phyloP scores from a whole-genome alignment of 2,797 vertebrate genomes.

The Malacoraja senta region DNA sequence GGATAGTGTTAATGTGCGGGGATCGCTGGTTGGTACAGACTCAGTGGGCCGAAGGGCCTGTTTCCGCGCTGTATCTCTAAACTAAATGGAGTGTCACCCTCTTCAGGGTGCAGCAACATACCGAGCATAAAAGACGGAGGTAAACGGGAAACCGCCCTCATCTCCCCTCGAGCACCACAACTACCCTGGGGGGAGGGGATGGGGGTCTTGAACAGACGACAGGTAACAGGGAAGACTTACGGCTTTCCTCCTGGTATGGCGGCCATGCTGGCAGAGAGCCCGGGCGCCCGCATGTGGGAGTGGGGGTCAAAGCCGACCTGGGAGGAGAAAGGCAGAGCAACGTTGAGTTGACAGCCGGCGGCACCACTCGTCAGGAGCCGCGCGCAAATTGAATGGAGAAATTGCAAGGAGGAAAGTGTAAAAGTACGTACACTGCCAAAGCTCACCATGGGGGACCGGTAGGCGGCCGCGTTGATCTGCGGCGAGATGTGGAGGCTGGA shows the following conservation, averaged over 20 bases:
- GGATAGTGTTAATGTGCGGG: no score
- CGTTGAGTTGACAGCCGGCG: not conserved
- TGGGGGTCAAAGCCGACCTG: constrained; percentile 91
- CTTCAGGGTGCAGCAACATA: no score
- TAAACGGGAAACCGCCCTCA: no score
- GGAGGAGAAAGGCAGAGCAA: not conserved
- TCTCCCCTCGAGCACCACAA: no score
- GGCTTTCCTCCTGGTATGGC: constrained; percentile 92
- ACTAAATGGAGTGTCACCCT: no score
- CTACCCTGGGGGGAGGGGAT: not conserved
- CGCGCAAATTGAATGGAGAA: not conserved
- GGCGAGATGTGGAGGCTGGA: constrained; percentile 83
- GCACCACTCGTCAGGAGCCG: not conserved
- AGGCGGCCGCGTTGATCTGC: constrained; percentile 79
- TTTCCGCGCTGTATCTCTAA: no score
- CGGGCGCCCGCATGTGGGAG: constrained; percentile 80
- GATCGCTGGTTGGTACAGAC: no score
- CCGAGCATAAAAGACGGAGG: no score
- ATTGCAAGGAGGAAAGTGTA: constrained; percentile 39
- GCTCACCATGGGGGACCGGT: constrained; percentile 84
- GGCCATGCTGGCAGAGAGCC: constrained; percentile 77
- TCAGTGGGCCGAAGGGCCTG: no score
- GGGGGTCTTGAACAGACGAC: not conserved
- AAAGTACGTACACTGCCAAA: constrained; percentile 66
- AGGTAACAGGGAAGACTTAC: constrained; percentile 58